Conservation (phyloP, 2,797 vertebrate species). For the Coccyzus lansbergi region DNA sequence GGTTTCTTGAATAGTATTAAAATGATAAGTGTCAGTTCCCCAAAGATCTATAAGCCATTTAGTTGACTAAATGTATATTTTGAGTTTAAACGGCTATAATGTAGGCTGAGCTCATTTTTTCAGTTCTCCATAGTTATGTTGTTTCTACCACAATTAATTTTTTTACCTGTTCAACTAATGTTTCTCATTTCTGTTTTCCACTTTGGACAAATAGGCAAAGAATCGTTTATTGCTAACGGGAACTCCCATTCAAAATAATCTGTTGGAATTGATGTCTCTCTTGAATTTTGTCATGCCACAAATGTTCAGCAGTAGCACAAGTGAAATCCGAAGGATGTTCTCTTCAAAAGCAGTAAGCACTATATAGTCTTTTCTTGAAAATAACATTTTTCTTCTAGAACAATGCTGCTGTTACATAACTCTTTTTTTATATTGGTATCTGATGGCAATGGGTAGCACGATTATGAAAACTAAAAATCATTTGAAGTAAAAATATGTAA, state of each 20-base stretch:
- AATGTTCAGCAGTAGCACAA: conserved; percentile 93
- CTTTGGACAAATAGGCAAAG: conserved; percentile 81
- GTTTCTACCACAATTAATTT: background rate
- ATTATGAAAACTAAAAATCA: background rate
- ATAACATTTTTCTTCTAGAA: background rate
- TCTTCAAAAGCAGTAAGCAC: conserved; percentile 83
- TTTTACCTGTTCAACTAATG: background rate
- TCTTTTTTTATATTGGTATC: background rate
- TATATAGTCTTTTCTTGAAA: background rate
- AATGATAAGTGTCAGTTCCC: background rate
- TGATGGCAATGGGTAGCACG: accelerated
- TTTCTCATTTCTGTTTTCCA: background rate
- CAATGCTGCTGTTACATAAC: background rate
- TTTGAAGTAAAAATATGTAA: background rate
- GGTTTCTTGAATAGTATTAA: background rate
- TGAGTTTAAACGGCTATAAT: background rate
- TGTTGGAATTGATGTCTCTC: conserved; percentile 95
- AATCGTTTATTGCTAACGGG: conserved; percentile 93
- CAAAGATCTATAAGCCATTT: background rate
- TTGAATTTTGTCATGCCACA: conserved; percentile 98
- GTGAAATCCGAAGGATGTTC: conserved; percentile 95
- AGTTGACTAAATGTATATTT: background rate
- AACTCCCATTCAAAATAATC: conserved; percentile 96
- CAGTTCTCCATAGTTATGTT: background rate
- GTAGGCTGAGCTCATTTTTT: background rate